These are phyloP conservation scores for Yponomeuta malinellus DNA, from an alignment of 2,888 invertebrate species.

Conservation along the genomic window DNA sequence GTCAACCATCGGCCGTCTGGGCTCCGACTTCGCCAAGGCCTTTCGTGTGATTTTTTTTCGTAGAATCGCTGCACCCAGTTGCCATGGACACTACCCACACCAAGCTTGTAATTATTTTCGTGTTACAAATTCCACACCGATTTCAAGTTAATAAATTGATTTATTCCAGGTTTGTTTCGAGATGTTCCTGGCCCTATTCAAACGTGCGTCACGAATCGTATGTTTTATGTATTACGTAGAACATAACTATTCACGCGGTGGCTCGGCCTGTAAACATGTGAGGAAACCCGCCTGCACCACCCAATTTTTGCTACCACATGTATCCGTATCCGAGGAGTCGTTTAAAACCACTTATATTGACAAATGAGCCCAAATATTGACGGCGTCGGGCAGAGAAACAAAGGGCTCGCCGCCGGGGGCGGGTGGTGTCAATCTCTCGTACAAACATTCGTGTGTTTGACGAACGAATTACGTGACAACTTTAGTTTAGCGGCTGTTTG, in stretches of 20 bases:
- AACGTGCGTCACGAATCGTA: background rate
- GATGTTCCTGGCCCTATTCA: background rate
- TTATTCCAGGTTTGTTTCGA: background rate
- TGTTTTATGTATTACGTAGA: constrained; percentile 4
- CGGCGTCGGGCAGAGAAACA: constrained; percentile 64
- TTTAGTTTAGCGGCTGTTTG: constrained; percentile 32
- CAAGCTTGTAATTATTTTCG: background rate
- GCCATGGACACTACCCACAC: background rate
- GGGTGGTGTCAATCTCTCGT: constrained; percentile 67
- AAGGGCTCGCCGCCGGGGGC: constrained; percentile 55
- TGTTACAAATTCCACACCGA: background rate
- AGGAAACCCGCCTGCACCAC: constrained; percentile 12
- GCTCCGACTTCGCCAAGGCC: constrained; percentile 14
- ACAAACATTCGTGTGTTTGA: constrained; percentile 66
- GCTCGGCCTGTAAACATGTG: constrained; percentile 7
- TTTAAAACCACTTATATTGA: constrained; percentile 57
- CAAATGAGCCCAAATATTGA: constrained; percentile 71
- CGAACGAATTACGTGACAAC: constrained; percentile 70
- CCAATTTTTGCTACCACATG: constrained; percentile 20
- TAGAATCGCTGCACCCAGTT: background rate
- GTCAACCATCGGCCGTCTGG: constrained; percentile 28
- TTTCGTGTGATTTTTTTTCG: constrained; percentile 8
- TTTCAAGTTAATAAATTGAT: background rate
- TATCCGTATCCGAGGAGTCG: constrained; percentile 41
- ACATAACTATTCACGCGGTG: background rate